Conservation (phyloP, 2,113 vertebrate genomes). For the Pomatostomus ruficeps region DNA sequence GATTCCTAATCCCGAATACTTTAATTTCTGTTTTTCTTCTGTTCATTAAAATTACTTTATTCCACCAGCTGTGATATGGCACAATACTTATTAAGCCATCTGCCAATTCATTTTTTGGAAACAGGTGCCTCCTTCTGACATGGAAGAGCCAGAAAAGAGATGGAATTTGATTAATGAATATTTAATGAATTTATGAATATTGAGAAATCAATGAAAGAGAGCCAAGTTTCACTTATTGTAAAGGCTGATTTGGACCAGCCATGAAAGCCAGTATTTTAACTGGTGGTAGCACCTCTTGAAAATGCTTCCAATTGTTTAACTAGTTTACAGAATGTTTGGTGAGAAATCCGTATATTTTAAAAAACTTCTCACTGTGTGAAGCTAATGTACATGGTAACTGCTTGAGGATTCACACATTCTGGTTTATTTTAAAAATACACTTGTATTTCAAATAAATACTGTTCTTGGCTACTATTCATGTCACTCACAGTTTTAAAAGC, state of each 20-base stretch:
- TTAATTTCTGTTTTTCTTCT: neutral
- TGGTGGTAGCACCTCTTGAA: neutral
- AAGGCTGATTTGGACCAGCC: neutral
- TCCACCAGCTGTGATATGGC: neutral
- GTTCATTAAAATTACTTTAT: neutral
- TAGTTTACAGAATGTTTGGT: neutral
- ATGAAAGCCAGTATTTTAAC: neutral
- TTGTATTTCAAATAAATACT: constrained; percentile 14
- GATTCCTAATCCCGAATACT: neutral
- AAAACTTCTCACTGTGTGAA: neutral
- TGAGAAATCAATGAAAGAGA: neutral
- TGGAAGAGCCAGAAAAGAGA: neutral
- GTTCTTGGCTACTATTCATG: constrained; percentile 17
- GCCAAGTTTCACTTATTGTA: neutral
- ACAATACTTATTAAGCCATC: neutral
- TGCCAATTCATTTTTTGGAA: neutral
- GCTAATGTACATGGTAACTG: neutral
- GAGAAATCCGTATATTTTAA: neutral
- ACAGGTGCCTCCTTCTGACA: neutral
- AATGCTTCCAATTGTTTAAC: neutral
- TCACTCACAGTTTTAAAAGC: constrained; percentile 29
- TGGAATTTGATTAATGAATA: neutral
- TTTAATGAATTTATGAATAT: neutral
- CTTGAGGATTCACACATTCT: neutral
- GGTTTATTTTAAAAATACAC: neutral